phyloP scores from a whole-genome alignment of 2,888 invertebrate species.

The Magallana nippona region DNA sequence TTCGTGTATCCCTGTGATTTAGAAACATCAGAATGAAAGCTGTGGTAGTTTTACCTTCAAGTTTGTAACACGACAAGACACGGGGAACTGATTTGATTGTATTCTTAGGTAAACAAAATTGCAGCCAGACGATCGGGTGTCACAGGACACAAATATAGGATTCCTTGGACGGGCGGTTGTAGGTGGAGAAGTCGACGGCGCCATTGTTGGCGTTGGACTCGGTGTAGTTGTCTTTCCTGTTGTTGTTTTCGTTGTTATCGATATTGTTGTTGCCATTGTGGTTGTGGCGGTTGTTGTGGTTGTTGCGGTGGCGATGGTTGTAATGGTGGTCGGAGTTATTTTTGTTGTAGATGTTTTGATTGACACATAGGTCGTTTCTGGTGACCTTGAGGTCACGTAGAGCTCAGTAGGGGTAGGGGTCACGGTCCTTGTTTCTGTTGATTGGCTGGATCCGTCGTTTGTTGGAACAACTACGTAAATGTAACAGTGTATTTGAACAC shows the following conservation, averaged over 20 bases:
- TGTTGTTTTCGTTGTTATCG: slow-evolving; percentile 25
- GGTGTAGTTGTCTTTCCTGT: background rate
- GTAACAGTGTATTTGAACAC: background rate
- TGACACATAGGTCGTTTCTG: background rate
- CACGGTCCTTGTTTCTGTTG: slow-evolving; percentile 1
- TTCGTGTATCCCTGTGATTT: slow-evolving; percentile 22
- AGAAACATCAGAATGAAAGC: background rate
- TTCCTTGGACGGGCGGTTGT: slow-evolving; percentile 13
- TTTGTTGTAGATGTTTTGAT: background rate
- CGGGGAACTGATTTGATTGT: slow-evolving; percentile 5
- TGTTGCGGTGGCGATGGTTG: slow-evolving; percentile 13
- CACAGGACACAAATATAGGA: slow-evolving; percentile 40
- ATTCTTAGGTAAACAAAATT: slow-evolving; percentile 34
- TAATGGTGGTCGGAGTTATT: background rate
- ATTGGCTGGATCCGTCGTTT: slow-evolving; percentile 19
- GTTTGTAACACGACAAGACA: slow-evolving; percentile 17
- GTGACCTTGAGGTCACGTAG: background rate
- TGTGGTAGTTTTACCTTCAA: slow-evolving; percentile 4
- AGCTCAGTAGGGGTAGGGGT: background rate
- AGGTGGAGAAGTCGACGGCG: slow-evolving; percentile 1
- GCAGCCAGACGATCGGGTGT: slow-evolving; percentile 28
- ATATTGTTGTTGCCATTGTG: background rate
- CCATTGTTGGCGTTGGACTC: background rate
- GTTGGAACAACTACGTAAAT: slow-evolving; percentile 4
- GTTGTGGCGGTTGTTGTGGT: slow-evolving; percentile 21